Evolutionary conservation across 2,113 vertebrate genomes (phyloP).

Genomic region (Clarias batrachus): DNA sequence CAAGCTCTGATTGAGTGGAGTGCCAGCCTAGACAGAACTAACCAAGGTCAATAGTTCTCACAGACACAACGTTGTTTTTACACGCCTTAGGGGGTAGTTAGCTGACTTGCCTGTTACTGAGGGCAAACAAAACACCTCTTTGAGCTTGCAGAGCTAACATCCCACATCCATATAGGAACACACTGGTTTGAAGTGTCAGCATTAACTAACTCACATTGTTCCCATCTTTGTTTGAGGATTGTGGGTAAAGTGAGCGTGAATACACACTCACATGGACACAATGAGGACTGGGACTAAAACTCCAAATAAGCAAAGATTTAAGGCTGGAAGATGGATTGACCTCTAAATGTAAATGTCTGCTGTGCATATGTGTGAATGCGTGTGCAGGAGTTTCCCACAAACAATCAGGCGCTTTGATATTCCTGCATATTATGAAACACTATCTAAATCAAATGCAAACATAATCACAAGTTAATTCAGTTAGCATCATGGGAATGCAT

Average conservation of each 20-base stretch:
- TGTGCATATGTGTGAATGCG: not conserved
- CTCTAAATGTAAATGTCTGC: conserved; percentile 4
- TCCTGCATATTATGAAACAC: not conserved
- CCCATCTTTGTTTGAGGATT: conserved; percentile 34
- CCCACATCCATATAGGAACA: conserved; percentile 7
- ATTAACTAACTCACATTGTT: not conserved
- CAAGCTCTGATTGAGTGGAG: not conserved
- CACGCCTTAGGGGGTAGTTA: conserved; percentile 5
- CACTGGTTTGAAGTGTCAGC: not conserved
- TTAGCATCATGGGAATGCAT: not conserved
- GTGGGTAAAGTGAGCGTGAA: not conserved
- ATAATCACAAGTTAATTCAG: not conserved
- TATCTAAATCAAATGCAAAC: not conserved
- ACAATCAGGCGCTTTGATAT: not conserved
- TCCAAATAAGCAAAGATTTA: conserved; percentile 4
- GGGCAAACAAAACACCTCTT: conserved; percentile 11
- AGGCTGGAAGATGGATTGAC: not conserved
- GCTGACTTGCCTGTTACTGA: conserved; percentile 21
- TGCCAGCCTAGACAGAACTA: not conserved
- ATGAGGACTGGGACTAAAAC: not conserved
- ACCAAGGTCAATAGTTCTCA: conserved; percentile 28
- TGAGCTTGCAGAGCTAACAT: conserved; percentile 20
- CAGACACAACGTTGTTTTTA: not conserved
- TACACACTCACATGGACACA: conserved; percentile 27
- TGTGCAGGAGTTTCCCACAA: not conserved